Evolutionary conservation across 2,888 invertebrate genomes (phyloP), one percentile per base, ranked within the genome.

Genomic region (Orthosia gracilis): DNA sequence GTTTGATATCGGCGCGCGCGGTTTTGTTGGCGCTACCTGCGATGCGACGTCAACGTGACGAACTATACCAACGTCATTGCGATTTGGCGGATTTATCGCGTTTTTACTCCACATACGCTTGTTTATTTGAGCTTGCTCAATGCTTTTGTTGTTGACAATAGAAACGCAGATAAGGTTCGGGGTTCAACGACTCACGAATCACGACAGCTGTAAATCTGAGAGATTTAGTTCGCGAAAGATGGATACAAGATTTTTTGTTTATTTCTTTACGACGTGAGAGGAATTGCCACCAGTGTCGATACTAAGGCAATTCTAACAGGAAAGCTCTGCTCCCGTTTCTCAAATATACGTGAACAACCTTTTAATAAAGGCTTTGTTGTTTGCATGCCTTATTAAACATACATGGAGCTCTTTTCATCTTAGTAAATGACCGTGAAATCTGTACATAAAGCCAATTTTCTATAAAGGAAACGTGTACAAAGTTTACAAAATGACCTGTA

Each of bases 1-100:
- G 85, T 72, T 73, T 84, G 79, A 87, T 89, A 89, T 89, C 85
- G 78, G 80, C 73, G 80, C 74, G 76, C 80, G 72, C 83, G 85
- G 83, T 82, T 85, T 75, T 85, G 82, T 86, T 87, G 84, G 77
- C 78, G 69, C 63, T 82, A 64, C 58, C 69, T 65, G 73, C 40
- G 58, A 23, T 17, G 23, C 63, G 55, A 74, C 75, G 81, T 62
- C 66, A 70, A 57, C 66, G 73, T 78, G 71, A 82, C 69, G 82
- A 71, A 79, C 61, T 72, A 23, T 50, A 45, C 62, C 58, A 65
- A 64, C 69, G 71, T 76, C 78, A 78, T 47, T 66, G 23, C 63
- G 70, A 71, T 74, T 80, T 72, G 47, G 23, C 63, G 77, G 77
- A 80, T 78, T 84, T 86, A 82, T 84, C 65, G 70, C 64, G 64